Base-by-base conservation (phyloP, 2,113 vertebrate species). In the Phoxinus phoxinus region DNA sequence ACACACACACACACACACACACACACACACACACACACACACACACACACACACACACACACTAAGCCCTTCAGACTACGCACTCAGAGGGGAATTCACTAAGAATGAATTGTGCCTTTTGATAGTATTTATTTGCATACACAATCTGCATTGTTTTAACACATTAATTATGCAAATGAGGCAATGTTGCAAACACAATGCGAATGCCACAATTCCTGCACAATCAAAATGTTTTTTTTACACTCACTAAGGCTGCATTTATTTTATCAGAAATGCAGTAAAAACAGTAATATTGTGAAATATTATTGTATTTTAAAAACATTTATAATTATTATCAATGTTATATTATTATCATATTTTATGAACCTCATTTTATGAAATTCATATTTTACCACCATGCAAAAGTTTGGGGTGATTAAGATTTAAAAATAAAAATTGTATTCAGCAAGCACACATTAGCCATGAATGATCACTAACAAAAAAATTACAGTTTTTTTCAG, bases 61-160 rank as follows among this genome's bases (percentile, higher is more conserved):
- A 75, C 10, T 27, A 15, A 19, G 27, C 4, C 44, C 27, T 46
- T 25, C 44, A 27, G 44, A 51, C n/a, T 27, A 48, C 44, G 11
- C 35, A 41, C 69, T n/a, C 69, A 0, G 2, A 73, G 71, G 37
- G 37, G 37, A 32, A 76, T 76, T 76, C 46, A 32, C 74, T 11
- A 19, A 32, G 48, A 76, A 53, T 27, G 25, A 53, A 56, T 3
- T 56, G 19, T 56, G 19, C 25, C 35, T 32, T 19, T 23, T 53
- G 3, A 56, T 53, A 32, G 25, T 21, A 32, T 76, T 53, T 76
- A 53, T 76, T 76, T 76, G 46, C 72, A 82, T 67, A 82, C 17
- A 67, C 59, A 69, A 30, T 32, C 30, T 25, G n/a, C 30, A 72
- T 65, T 51, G 46, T 30, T 75, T 48, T 30, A 27, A 13, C 13